These are phyloP conservation scores for Porphyrio hochstetteri DNA, from an alignment of 2,113 vertebrate species.

Conservation along the genomic window DNA sequence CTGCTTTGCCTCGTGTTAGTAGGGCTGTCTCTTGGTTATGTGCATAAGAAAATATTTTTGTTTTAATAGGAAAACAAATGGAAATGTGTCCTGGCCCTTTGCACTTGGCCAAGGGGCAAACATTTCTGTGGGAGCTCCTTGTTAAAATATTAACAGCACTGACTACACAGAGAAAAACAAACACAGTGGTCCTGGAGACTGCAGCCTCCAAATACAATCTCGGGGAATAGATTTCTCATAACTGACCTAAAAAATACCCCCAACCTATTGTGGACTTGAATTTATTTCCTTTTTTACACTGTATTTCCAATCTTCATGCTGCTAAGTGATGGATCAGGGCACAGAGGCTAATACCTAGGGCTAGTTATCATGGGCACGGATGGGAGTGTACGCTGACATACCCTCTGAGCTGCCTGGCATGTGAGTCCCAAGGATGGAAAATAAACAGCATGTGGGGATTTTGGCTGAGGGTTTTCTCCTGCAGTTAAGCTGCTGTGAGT, in stretches of 20 bases:
- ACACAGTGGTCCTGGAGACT: constrained; percentile 3
- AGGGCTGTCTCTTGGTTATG: constrained; percentile 31
- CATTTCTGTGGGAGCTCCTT: constrained; percentile 41
- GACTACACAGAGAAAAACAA: constrained; percentile 20
- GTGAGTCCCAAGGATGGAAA: neutral
- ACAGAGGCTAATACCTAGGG: neutral
- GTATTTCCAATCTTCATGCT: neutral
- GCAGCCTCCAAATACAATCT: neutral
- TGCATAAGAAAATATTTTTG: constrained; percentile 58
- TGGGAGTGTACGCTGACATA: neutral
- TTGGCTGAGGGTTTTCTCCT: neutral
- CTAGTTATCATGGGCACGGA: neutral
- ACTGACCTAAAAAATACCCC: constrained; percentile 10
- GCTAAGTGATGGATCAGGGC: neutral
- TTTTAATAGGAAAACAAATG: constrained; percentile 56
- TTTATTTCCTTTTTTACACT: neutral
- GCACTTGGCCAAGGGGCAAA: constrained; percentile 39
- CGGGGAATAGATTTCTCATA: neutral
- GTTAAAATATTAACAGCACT: constrained; percentile 61
- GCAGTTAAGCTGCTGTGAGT: neutral
- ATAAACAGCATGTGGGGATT: neutral
- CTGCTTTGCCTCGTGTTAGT: constrained; percentile 20
- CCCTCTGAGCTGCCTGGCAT: neutral
- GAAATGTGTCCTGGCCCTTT: constrained; percentile 35
- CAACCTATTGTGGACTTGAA: neutral